Conservation (phyloP, 2,797 vertebrate species). For the Sebastes taczanowskii region DNA sequence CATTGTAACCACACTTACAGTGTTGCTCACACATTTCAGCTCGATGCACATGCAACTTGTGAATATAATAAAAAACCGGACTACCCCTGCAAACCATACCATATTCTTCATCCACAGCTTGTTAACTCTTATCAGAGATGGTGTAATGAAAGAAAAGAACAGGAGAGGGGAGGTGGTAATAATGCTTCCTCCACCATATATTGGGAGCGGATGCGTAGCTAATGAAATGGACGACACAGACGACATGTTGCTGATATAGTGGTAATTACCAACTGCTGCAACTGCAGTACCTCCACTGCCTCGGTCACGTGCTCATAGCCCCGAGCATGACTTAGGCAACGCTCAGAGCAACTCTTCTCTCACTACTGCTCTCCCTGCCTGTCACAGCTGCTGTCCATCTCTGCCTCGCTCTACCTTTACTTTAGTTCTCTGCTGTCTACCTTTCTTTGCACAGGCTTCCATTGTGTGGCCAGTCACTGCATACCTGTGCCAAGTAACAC, state of each 20-base stretch:
- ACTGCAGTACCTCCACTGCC: slow-evolving; percentile 53
- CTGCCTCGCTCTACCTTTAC: background rate
- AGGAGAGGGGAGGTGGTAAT: slow-evolving; percentile 2
- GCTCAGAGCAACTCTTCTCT: slow-evolving; percentile 40
- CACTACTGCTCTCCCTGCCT: slow-evolving; percentile 21
- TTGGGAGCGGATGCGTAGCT: slow-evolving; percentile 42
- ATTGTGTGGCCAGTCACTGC: background rate
- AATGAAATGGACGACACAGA: slow-evolving; percentile 63
- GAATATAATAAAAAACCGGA: background rate
- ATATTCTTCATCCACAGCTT: slow-evolving; percentile 22
- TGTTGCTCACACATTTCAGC: background rate
- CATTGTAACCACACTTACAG: background rate
- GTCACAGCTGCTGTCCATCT: slow-evolving; percentile 26
- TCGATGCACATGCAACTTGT: background rate
- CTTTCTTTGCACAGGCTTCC: background rate
- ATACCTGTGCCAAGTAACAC: background rate
- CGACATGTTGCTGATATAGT: slow-evolving; percentile 67
- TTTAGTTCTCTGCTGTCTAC: background rate
- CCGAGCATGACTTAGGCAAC: slow-evolving; percentile 48
- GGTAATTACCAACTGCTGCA: slow-evolving; percentile 70
- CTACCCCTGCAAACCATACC: background rate
- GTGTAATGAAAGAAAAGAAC: slow-evolving; percentile 33
- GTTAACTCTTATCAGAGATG: slow-evolving; percentile 23
- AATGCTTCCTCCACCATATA: slow-evolving; percentile 28
- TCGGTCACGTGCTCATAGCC: slow-evolving; percentile 53